A percentile compares a stretch with the other conserved stretches of the same genome.
Conservation (phyloP, 2,113 vertebrate species). For the Setophaga kirtlandii region DNA sequence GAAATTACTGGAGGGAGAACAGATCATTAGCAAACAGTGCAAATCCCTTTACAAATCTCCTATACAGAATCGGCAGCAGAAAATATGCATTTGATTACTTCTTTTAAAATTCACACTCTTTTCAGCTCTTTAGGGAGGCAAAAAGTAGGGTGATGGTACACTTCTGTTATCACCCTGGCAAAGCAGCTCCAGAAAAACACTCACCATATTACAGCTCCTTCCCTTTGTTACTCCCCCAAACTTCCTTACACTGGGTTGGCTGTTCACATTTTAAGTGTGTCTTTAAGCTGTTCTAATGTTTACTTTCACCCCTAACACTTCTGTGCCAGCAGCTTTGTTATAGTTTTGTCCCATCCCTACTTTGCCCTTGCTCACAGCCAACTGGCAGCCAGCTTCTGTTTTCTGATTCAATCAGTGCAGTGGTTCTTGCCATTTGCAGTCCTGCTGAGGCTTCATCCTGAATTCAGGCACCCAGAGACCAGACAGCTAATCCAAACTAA, state of each 20-base stretch:
- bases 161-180: not conserved
- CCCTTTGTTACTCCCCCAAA: not conserved
- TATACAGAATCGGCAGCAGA: not conserved
- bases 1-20: not conserved
- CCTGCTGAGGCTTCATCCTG: not conserved
- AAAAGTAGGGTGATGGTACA: not conserved
- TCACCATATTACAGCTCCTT: not conserved
- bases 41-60: not conserved
- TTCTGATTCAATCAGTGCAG: not conserved
- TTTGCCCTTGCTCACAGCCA: not conserved
- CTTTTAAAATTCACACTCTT: not conserved
- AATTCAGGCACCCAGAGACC: not conserved
- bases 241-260: not conserved
- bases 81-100: not conserved
- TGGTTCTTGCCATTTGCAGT: not conserved
- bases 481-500: not conserved
- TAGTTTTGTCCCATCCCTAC: not conserved
- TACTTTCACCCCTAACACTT: not conserved
- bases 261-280: not conserved
- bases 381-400: not conserved
- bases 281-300: not conserved
- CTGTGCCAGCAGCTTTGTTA: not conserved
- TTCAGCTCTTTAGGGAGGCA: not conserved
- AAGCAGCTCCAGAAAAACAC: not conserved
- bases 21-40: not conserved